Evolutionary conservation across 2,888 invertebrate species (phyloP).

Genomic region (Agrochola lychnidis): DNA sequence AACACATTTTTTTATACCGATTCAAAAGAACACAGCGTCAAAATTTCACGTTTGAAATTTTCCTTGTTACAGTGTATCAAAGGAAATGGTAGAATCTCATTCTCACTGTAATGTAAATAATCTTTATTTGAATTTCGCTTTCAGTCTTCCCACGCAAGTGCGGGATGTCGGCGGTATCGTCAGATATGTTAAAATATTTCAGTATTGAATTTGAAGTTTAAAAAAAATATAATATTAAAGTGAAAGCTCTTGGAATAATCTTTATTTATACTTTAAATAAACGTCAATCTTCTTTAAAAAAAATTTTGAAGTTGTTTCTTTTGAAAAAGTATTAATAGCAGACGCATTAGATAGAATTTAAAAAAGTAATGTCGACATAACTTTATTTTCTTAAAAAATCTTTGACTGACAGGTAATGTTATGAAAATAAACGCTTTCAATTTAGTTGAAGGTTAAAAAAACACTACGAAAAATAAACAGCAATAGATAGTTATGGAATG

Average conservation of each 20-base stretch:
- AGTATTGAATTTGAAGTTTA: conserved; percentile 10
- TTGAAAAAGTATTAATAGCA: conserved; percentile 8
- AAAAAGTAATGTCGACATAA: background rate
- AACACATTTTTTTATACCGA: conserved; percentile 84
- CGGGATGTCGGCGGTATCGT: conserved; percentile 29
- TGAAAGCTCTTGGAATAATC: conserved; percentile 5
- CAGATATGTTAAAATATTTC: conserved; percentile 37
- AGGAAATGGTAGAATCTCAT: conserved; percentile 75
- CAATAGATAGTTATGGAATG: background rate
- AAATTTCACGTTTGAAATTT: conserved; percentile 79
- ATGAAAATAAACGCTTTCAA: background rate
- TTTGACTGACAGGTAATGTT: background rate
- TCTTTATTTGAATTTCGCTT: conserved; percentile 77
- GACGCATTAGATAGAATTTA: background rate
- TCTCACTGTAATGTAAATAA: conserved; percentile 73
- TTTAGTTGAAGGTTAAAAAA: background rate
- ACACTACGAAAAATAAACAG: background rate
- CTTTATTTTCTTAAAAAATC: background rate
- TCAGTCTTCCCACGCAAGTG: conserved; percentile 54
- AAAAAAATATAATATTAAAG: conserved; percentile 6
- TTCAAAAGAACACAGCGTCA: conserved; percentile 80
- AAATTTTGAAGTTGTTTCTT: conserved; percentile 14
- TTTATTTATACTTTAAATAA: conserved; percentile 12
- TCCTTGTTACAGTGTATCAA: conserved; percentile 78
- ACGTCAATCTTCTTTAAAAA: conserved; percentile 8